Evolutionary conservation across 2,888 invertebrate species (phyloP).

Genomic region (Halictus ligatus): DNA sequence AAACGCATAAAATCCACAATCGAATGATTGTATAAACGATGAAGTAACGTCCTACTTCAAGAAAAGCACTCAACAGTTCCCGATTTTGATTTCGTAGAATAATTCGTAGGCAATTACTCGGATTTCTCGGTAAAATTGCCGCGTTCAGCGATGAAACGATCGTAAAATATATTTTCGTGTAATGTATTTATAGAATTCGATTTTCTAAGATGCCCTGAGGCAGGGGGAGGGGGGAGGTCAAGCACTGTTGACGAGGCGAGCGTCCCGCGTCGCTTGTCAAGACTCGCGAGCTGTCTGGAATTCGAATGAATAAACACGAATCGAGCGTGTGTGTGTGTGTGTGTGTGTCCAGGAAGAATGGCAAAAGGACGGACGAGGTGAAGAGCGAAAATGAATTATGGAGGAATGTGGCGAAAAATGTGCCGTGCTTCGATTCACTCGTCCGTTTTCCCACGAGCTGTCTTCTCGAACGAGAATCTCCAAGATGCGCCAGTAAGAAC

Average conservation of each 20-base stretch:
- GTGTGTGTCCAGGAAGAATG: conserved; percentile 70
- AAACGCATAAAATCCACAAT: not conserved
- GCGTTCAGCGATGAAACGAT: not conserved
- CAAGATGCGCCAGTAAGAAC: conserved; percentile 34
- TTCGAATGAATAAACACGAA: conserved; percentile 75
- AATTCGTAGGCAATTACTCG: conserved; percentile 1
- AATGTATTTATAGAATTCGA: conserved; percentile 43
- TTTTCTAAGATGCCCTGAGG: conserved; percentile 22
- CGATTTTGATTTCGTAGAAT: not conserved
- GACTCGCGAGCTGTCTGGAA: conserved; percentile 70
- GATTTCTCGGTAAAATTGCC: not conserved
- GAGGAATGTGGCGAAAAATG: conserved; percentile 72
- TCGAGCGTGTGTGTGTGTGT: too few species aligned
- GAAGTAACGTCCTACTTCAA: too few species aligned
- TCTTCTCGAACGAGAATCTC: conserved; percentile 50
- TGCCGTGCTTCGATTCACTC: conserved; percentile 60
- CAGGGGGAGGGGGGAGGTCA: not conserved
- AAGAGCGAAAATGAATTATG: conserved; percentile 74
- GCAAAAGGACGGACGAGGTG: conserved; percentile 64
- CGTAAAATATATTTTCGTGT: conserved; percentile 16
- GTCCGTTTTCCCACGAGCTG: conserved; percentile 66
- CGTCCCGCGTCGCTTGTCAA: conserved; percentile 50
- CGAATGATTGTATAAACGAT: not conserved
- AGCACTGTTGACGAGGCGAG: conserved; percentile 22
- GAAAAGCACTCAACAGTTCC: not conserved